Percentiles rank a stretch among this genome's conserved stretches.
Evolutionary conservation across 2,113 vertebrate species (phyloP).

Genomic region (Barbus barbus): DNA sequence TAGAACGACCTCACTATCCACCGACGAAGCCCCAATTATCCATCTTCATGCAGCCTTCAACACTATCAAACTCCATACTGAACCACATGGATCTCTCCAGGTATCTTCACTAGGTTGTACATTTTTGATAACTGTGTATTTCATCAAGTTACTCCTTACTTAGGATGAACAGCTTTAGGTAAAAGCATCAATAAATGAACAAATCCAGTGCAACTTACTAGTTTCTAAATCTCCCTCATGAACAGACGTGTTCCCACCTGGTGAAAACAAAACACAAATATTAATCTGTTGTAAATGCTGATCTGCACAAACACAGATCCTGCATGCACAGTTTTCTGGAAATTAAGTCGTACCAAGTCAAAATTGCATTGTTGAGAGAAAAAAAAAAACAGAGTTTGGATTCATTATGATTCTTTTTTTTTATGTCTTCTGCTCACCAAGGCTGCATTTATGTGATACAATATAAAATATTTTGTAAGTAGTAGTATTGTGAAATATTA

Average conservation of each 20-base stretch:
- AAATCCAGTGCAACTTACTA: neutral
- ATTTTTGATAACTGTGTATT: neutral
- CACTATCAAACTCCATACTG: neutral
- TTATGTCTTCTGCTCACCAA: too few relatives aligned
- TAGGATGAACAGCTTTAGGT: neutral
- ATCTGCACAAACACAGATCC: neutral
- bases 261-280: constrained; percentile 8
- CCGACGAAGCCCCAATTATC: neutral
- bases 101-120: neutral
- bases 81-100: neutral
- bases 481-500: too few relatives aligned
- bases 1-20: neutral
- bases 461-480: too few relatives aligned
- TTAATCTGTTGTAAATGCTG: neutral
- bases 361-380: too few relatives aligned
- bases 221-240: neutral
- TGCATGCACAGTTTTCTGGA: neutral
- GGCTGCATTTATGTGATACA: too few relatives aligned
- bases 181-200: neutral
- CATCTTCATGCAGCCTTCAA: neutral
- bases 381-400: too few relatives aligned
- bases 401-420: too few relatives aligned
- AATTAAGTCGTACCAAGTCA: neutral
- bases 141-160: neutral
- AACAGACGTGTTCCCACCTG: neutral